Base-by-base conservation (phyloP, 30 jellyfish, hydroid and myxozoan genomes). In the Pelagia noctiluca region DNA sequence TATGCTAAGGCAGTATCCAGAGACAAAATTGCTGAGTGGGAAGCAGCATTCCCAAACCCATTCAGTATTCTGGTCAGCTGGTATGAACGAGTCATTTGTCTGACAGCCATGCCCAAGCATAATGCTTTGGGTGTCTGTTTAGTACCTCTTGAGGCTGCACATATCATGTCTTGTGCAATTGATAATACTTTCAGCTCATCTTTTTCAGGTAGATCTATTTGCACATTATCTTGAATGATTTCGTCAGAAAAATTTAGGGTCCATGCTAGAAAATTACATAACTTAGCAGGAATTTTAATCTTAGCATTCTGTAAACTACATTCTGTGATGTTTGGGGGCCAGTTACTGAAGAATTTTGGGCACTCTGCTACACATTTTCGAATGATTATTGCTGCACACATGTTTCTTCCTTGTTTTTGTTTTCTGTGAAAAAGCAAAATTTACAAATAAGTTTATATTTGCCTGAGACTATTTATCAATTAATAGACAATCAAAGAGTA, bases 161-260 rank as follows among this genome's bases (percentile, higher is more conserved):
- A 67, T 16, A 82, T 82, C 22, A 82, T 53, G 71, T 82, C 91
- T 57, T 82, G 93, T 23, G 93, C 80, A 36, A 68, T 33, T n/a
- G 89, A 48, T 46, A 78, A 78, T 16, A 70, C 57, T 42, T 42
- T 42, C 57, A 42, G 8, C 57, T 80, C 30, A 61, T 79, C 65
- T 38, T 69, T 38, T 69, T 69, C 64, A 26, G 82, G 62, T 18
- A 69, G 31, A 11, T 35, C 64, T 33, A 69, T 33, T 69, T 69
- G 65, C 64, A 63, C 75, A 63, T 63, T 21, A 63, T 63, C 75
- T 46, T 63, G 75, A 35, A 26, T 33, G 32, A 38, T 34, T 42
- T 69, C 82, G n/a, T 35, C 64, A 33, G 82, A 33, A 69, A 69
- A 69, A 69, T 38, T 38, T 35, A 69, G 82, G 62, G 64, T 34